These are phyloP conservation scores for Galendromus occidentalis DNA, from an alignment of 1,140 invertebrate genomes.

Conservation along the genomic window DNA sequence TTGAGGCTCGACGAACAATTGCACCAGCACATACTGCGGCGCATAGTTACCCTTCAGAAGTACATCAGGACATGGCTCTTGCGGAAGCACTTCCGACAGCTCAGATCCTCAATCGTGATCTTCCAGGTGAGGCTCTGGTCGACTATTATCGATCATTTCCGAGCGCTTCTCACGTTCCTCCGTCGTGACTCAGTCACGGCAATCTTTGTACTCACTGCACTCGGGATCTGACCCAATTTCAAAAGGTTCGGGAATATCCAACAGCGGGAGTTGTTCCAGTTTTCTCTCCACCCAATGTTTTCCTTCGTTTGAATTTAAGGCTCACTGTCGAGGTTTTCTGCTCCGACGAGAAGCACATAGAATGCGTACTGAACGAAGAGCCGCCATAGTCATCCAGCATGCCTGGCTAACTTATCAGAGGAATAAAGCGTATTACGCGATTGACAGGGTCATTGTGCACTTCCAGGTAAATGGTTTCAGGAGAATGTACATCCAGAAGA, in stretches of 20 bases:
- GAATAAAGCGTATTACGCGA: neutral
- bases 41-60: constrained; percentile 71
- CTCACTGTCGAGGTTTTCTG: constrained; percentile 23
- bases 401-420: constrained; percentile 11
- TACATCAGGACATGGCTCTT: neutral
- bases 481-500: too few species aligned
- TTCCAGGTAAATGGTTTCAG: neutral
- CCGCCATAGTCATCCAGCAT: constrained; percentile 2
- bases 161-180: too few species aligned
- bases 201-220: too few species aligned
- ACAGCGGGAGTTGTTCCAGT: too few species aligned
- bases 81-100: constrained; percentile 24
- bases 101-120: constrained; percentile 28
- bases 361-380: neutral
- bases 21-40: constrained; percentile 78
- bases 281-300: too few species aligned
- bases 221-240: too few species aligned
- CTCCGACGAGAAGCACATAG: constrained; percentile 11
- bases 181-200: too few species aligned
- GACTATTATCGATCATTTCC: neutral
- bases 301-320: constrained; percentile 19
- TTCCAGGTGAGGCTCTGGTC: constrained; percentile 41
- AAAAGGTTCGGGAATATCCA: too few species aligned
- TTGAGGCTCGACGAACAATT: constrained; percentile 69
- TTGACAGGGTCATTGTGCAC: neutral